Conservation (phyloP, 1,140 invertebrate genomes). For the Lepidurus packardi region DNA sequence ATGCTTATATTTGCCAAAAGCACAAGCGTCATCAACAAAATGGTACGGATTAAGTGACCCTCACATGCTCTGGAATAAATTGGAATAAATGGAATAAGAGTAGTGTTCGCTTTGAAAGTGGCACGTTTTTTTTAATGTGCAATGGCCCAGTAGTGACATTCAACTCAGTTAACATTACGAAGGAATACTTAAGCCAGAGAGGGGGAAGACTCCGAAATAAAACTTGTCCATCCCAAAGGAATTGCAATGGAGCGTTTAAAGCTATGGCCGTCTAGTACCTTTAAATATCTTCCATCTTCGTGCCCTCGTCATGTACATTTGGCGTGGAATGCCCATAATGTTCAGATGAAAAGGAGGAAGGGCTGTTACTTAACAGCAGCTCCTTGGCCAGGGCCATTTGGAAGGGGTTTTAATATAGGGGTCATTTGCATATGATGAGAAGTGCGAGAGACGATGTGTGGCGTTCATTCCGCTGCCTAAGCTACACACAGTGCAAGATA, state of each 20-base stretch:
- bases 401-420: not conserved
- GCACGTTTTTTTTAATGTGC: too few species aligned
- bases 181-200: too few species aligned
- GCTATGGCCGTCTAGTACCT: not conserved
- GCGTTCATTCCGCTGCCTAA: not conserved
- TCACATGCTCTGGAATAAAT: not conserved
- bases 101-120: too few species aligned
- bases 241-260: not conserved
- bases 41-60: not conserved
- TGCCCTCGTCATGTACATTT: not conserved
- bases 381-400: not conserved
- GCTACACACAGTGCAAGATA: not conserved
- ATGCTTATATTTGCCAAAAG: not conserved
- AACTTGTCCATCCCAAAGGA: not conserved
- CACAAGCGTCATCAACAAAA: not conserved
- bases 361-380: conserved; percentile 2
- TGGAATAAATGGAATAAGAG: not conserved
- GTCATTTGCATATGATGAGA: conserved; percentile 19
- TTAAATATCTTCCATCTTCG: not conserved
- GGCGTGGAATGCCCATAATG: not conserved
- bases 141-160: too few species aligned
- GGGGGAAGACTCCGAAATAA: not conserved
- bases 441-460: not conserved
- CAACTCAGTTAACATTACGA: too few species aligned
- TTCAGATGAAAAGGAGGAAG: not conserved